Evolutionary conservation across 2,113 vertebrate genomes (phyloP).

Genomic region (Indri indri): DNA sequence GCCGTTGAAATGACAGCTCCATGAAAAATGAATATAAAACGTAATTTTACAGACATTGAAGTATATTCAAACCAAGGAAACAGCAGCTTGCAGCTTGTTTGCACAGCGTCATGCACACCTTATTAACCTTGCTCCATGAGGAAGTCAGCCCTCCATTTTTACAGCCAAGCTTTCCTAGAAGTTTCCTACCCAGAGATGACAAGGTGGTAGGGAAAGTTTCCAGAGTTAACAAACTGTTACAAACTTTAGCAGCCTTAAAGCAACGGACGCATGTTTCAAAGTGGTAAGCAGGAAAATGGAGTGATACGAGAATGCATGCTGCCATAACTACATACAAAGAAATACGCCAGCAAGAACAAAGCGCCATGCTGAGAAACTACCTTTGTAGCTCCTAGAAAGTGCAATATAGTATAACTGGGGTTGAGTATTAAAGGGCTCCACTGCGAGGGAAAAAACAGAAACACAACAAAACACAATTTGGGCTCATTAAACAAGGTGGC

Average conservation of each 20-base stretch:
- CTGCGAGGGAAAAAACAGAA: slow-evolving; percentile 91
- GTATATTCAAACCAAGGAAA: slow-evolving; percentile 46
- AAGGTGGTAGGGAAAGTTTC: slow-evolving; percentile 50
- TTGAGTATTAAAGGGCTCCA: slow-evolving; percentile 99
- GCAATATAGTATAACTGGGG: slow-evolving; percentile 99
- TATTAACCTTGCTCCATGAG: slow-evolving; percentile 49
- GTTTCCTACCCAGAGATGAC: slow-evolving; percentile 64
- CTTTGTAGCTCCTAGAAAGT: slow-evolving; percentile 99
- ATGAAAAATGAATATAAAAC: slow-evolving; percentile 52
- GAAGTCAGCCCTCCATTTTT: slow-evolving; percentile 65
- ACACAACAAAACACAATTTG: slow-evolving; percentile 65
- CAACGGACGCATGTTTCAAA: slow-evolving; percentile 65
- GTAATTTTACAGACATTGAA: slow-evolving; percentile 66
- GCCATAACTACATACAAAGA: slow-evolving; percentile 34
- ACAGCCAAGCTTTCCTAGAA: slow-evolving; percentile 48
- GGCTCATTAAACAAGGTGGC: slow-evolving; percentile 50
- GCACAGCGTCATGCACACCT: slow-evolving; percentile 81
- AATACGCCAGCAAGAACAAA: slow-evolving; percentile 83
- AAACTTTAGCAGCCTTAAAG: slow-evolving; percentile 70
- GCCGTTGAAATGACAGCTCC: background rate
- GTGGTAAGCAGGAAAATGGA: slow-evolving; percentile 75
- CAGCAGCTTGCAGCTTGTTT: slow-evolving; percentile 46
- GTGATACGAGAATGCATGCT: slow-evolving; percentile 78
- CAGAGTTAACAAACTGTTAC: slow-evolving; percentile 30
- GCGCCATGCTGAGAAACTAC: slow-evolving; percentile 91